Base-by-base conservation (phyloP, 30 jellyfish, hydroid and myxozoan genomes). In the Phacellophora camtschatica region DNA sequence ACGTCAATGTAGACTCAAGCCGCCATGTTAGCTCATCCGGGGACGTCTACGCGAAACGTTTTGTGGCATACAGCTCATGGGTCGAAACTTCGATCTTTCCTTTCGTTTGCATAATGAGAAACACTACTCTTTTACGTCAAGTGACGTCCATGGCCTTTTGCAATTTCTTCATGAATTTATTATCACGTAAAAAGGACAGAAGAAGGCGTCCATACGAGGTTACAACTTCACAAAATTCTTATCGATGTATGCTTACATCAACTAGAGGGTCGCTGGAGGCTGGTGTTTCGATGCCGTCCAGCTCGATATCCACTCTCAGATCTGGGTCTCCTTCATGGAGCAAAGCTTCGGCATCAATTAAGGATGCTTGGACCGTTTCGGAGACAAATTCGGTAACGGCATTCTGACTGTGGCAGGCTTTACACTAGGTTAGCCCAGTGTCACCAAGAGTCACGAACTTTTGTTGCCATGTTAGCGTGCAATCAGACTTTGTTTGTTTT, bases 21-120 rank as follows among this genome's bases (percentile, higher is more conserved):
- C 59, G 71, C n/a, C 41, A n/a, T 15, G 29, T 16, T 25, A 78
- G 35, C 37, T 10, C 71, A 4, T 22, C 28, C 23, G 50, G 18
- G 18, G 74, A 22, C 32, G 4, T 78, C 25, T 51, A 71, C 71
- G 71, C 55, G 1, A 71, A 63, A 29, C 77, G 82, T 13, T 59
- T 78, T 41, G 51, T 48, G 20, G 90, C 90, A 48, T 78, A 78
- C 33, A 48, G 62, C 42, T 27, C 78, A 36, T 78, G 90, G 90
- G 9, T 78, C 11, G 90, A 78, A 49, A 22, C 81, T 4, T 39
- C 67, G 18, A 36, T 78, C 11, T 63, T 78, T 27, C 90, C 90
- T 3, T 46, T 78, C 28, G 57, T 78, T 23, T 78, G 90, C 90
- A 63, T 78, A 1, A 55, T 78, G 74, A 61, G 90, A 32, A 78